A percentile compares a stretch with the other conserved stretches of the same genome.
Conservation (phyloP, 2,797 vertebrate species). For the Falco naumanni region DNA sequence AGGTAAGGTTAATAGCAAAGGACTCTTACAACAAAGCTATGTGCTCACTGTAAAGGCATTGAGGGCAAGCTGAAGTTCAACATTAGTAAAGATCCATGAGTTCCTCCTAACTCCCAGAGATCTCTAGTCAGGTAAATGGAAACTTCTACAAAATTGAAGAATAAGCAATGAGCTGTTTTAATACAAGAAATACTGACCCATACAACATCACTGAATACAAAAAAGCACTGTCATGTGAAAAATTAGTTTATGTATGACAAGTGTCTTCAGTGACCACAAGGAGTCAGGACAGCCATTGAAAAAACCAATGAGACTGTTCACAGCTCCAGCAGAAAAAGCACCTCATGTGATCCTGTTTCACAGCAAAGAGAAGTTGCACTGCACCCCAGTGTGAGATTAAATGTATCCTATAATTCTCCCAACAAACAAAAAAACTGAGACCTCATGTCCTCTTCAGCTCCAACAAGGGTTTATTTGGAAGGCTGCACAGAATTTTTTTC, state of each 20-base stretch:
- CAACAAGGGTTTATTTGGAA: background rate
- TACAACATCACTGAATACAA: background rate
- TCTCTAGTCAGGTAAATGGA: background rate
- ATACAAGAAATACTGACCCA: too few species aligned
- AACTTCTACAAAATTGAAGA: background rate
- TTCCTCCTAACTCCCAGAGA: background rate
- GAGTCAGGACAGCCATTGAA: conserved; percentile 43
- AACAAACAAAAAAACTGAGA: background rate
- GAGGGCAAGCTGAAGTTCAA: background rate
- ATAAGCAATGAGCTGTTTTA: background rate
- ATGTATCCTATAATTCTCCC: background rate
- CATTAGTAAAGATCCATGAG: background rate
- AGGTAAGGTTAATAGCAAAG: background rate
- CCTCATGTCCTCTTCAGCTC: background rate
- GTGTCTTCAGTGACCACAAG: conserved; percentile 25
- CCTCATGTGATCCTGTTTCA: fast-evolving
- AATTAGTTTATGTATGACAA: background rate
- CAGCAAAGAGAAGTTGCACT: background rate
- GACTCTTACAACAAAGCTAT: background rate
- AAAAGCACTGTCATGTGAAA: background rate
- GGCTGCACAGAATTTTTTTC: background rate
- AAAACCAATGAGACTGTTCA: background rate
- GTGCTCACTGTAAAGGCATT: background rate
- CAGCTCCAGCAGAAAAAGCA: background rate
- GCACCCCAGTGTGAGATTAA: background rate